These are phyloP conservation scores for Enteromius radiatus DNA, from an alignment of 2,797 vertebrate genomes.

Conservation along the genomic window DNA sequence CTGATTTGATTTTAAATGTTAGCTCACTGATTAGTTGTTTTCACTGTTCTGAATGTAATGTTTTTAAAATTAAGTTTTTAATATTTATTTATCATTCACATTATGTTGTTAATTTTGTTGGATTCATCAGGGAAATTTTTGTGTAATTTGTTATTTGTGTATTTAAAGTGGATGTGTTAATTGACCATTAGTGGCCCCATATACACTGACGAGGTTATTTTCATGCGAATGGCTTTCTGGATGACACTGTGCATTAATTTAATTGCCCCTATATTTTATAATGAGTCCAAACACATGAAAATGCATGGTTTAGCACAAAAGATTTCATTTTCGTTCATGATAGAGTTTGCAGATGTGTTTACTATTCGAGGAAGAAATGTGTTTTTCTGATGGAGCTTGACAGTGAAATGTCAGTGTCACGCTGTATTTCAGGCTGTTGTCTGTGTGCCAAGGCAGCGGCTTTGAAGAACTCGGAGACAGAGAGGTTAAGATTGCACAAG, in stretches of 20 bases:
- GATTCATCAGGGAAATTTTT: constrained; percentile 12
- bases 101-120: constrained; percentile 12
- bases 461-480: constrained; percentile 21
- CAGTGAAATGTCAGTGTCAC: constrained; percentile 30
- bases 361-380: neutral
- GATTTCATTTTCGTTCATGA: constrained; percentile 14
- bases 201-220: constrained; percentile 13
- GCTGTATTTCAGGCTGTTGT: constrained; percentile 27
- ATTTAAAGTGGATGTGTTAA: constrained; percentile 34
- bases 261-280: constrained; percentile 29
- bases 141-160: constrained; percentile 32
- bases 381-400: constrained; percentile 28
- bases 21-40: neutral
- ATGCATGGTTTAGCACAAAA: constrained; percentile 22
- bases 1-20: neutral
- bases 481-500: neutral
- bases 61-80: neutral
- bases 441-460: neutral
- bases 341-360: neutral
- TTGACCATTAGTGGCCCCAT: constrained; percentile 37
- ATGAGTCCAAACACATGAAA: constrained; percentile 25
- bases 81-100: neutral
- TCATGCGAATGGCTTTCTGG: neutral
- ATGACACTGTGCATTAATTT: constrained; percentile 21
- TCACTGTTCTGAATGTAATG: neutral